Conservation (phyloP, 2,888 invertebrate genomes). For the Tenthredo amoena region DNA sequence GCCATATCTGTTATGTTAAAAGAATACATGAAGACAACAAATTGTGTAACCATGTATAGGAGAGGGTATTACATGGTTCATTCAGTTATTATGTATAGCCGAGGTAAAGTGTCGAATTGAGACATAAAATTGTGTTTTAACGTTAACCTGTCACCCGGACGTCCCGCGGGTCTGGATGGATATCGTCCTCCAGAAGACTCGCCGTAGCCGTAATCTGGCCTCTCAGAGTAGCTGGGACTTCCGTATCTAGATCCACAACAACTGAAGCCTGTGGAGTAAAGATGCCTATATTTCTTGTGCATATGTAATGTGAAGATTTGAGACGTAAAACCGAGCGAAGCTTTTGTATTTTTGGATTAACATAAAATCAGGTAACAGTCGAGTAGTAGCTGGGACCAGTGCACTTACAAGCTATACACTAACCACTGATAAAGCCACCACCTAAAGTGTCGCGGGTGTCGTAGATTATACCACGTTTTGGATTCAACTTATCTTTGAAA, state of each 20-base stretch:
- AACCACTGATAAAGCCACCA: constrained; percentile 42
- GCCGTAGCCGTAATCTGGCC: constrained; percentile 54
- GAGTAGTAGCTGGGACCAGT: not conserved
- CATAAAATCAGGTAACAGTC: not conserved
- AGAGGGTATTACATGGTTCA: not conserved
- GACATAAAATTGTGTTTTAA: constrained; percentile 10
- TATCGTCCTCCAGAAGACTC: constrained; percentile 59
- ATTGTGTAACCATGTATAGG: constrained; percentile 49
- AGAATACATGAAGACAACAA: not conserved
- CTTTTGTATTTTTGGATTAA: not conserved
- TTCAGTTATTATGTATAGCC: not conserved
- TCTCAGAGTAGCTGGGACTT: constrained; percentile 53
- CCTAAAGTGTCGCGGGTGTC: constrained; percentile 39
- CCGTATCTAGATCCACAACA: constrained; percentile 67
- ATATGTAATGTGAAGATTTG: not conserved
- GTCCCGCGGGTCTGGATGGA: constrained; percentile 63
- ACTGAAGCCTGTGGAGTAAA: constrained; percentile 63
- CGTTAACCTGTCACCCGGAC: constrained; percentile 67
- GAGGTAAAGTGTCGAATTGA: constrained; percentile 28
- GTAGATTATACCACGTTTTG: constrained; percentile 51
- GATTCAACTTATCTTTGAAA: constrained; percentile 59
- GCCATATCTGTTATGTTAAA: constrained; percentile 61
- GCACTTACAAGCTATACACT: constrained; percentile 12
- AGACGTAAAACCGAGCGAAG: not conserved
- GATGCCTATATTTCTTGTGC: not conserved